Conservation (phyloP, 2,888 invertebrate genomes). For the Drosophila prostipennis region DNA sequence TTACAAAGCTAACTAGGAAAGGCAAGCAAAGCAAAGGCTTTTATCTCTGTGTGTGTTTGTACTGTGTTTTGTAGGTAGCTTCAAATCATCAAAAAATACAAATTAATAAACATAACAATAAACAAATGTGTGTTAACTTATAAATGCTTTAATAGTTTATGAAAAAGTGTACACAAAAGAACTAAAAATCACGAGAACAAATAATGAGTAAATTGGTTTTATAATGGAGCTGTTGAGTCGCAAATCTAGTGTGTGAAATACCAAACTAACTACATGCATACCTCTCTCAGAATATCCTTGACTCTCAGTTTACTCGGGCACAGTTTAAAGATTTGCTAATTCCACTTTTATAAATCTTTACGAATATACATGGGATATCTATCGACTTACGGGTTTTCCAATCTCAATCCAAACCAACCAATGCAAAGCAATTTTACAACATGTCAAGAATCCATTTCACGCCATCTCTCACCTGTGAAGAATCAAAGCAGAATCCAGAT, state of each 20-base stretch:
- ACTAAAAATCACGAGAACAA: conserved; percentile 50
- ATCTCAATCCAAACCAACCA: conserved; percentile 21
- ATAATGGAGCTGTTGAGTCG: conserved; percentile 77
- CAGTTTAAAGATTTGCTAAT: conserved; percentile 23
- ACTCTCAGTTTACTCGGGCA: conserved; percentile 23
- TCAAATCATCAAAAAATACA: conserved; percentile 51
- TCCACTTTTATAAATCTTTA: conserved; percentile 29
- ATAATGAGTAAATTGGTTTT: conserved; percentile 57
- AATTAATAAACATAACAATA: conserved; percentile 59
- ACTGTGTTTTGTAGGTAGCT: conserved; percentile 63
- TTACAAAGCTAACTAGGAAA: conserved; percentile 66
- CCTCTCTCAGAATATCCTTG: conserved; percentile 11
- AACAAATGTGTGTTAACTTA: conserved; percentile 64
- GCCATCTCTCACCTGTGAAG: conserved; percentile 26
- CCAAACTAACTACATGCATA: conserved; percentile 5
- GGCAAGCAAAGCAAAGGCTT: conserved; percentile 72
- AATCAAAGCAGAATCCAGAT: conserved; percentile 49
- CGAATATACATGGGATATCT: conserved; percentile 14
- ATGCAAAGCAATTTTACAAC: conserved; percentile 44
- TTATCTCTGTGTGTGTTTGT: conserved; percentile 63
- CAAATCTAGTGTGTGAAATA: conserved; percentile 35
- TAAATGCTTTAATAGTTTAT: conserved; percentile 72
- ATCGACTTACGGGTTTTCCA: conserved; percentile 9
- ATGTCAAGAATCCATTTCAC: conserved; percentile 43
- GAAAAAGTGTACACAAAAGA: conserved; percentile 48